Conservation (phyloP, 1,140 invertebrate genomes). For the Ericerus pela region DNA sequence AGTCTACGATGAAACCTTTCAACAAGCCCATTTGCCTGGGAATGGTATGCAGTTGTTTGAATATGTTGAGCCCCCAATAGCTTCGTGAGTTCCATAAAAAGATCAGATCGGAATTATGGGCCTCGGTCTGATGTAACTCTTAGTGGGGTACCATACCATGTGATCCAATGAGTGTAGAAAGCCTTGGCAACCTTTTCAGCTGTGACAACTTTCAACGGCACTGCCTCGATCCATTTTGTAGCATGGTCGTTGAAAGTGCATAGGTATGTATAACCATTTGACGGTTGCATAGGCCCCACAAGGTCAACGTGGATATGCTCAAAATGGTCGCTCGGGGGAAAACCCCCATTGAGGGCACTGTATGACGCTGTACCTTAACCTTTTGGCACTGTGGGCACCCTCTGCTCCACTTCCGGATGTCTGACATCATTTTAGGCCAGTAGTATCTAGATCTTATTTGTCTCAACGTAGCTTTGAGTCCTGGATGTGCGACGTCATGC, state of each 20-base stretch:
- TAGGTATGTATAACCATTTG: conserved; percentile 21
- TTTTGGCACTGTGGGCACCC: not conserved
- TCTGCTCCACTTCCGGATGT: not conserved
- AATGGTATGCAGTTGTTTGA: conserved; percentile 29
- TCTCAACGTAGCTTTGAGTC: not conserved
- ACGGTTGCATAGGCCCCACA: conserved; percentile 27
- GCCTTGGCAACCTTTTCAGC: conserved; percentile 25
- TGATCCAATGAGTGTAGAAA: conserved; percentile 20
- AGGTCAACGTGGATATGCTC: conserved; percentile 33
- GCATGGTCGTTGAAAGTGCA: conserved; percentile 27
- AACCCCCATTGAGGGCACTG: not conserved
- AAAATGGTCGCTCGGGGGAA: not conserved
- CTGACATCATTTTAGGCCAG: not conserved
- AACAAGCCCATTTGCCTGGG: conserved; percentile 25
- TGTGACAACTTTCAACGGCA: conserved; percentile 21
- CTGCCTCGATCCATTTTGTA: conserved; percentile 29
- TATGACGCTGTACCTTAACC: not conserved
- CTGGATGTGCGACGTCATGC: not conserved
- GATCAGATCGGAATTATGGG: conserved; percentile 25
- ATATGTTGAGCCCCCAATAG: not conserved
- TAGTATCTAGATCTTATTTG: not conserved
- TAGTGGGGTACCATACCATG: conserved; percentile 25
- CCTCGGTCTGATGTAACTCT: conserved; percentile 27
- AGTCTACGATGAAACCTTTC: conserved; percentile 28
- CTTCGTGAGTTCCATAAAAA: not conserved